These are phyloP conservation scores for Mirounga angustirostris DNA, from an alignment of 2,113 vertebrate genomes.

Conservation along the genomic window DNA sequence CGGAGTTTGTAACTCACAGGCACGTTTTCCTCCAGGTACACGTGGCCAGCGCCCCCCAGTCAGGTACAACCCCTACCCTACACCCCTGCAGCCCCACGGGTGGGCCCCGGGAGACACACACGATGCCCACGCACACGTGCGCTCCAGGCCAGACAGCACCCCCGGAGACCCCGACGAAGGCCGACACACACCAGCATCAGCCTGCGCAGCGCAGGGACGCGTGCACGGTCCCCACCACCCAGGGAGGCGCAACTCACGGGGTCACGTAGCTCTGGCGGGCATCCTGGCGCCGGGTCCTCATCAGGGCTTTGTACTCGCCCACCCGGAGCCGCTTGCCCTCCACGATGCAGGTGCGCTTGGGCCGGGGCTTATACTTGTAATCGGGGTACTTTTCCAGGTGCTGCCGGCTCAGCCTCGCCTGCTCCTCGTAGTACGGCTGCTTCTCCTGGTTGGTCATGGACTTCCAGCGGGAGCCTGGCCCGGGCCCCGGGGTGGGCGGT, in stretches of 20 bases:
- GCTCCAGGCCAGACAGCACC: background rate
- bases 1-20: background rate
- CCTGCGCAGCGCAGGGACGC: fast-evolving
- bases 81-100: background rate
- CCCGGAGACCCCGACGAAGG: background rate
- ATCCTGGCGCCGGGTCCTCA: conserved; percentile 97
- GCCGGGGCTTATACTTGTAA: conserved; percentile 98
- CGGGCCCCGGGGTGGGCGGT: background rate
- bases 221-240: background rate
- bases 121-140: background rate
- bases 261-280: conserved; percentile 92
- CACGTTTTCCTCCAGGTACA: background rate
- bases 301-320: conserved; percentile 99
- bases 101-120: background rate
- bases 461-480: conserved; percentile 97
- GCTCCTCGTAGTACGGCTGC: conserved; percentile 99
- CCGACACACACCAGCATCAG: background rate
- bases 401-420: conserved; percentile 97
- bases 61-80: background rate
- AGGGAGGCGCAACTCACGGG: conserved; percentile 87
- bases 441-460: conserved; percentile 99
- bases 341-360: conserved; percentile 98
- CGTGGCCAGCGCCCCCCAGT: background rate
- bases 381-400: conserved; percentile 99
- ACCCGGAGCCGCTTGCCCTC: conserved; percentile 96